Evolutionary conservation across 2,888 invertebrate species (phyloP), one percentile per base, ranked within the genome.

Genomic region (Cyrtodaria siliqua): DNA sequence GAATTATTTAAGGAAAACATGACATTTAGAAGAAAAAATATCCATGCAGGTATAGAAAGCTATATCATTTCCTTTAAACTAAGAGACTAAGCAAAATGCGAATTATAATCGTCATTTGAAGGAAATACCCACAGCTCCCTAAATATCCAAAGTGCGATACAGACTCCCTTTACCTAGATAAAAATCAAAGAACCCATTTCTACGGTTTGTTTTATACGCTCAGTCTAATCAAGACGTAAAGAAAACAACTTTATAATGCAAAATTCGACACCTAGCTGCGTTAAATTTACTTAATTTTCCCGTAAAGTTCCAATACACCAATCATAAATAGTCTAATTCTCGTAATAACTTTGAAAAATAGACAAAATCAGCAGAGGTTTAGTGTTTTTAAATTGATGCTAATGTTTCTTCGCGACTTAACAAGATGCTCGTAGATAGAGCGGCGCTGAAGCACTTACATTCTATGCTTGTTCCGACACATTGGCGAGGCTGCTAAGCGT

Each of bases 381-480:
- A 71, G 69, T 71, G 71, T 64, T 77, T 71, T 71, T 71, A 77
- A 77, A 77, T 77, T 77, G 59, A 27, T 66, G 62, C 52, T 77
- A 71, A 77, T 77, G 71, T 61, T 44, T 44, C 56, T 49, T 38
- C 26, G 62, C 47, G 52, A 44, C 40, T 60, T 56, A 33, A 40
- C 33, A 49, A 77, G 76, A 77, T 77, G 29, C 49, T 18, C 9
- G 2, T 27, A 23, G 76, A 77, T 77, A 77, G 50, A 38, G 44
- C 57, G 76, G 76, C 76, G 76, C 76, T 71, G 67, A 68, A 62
- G 33, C 42, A 62, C 56, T 70, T 70, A 63, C 16, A n/a, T 20
- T 27, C 44, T 44, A 16, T 20, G n/a, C 6, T 9, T 9, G 52
- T 1, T 60, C 79, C 66, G 80, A 71, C 76, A 73, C 55, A 53